Evolutionary conservation across 2,113 vertebrate genomes (phyloP), one percentile per base, ranked within the genome.

Genomic region (Hemicordylus capensis): DNA sequence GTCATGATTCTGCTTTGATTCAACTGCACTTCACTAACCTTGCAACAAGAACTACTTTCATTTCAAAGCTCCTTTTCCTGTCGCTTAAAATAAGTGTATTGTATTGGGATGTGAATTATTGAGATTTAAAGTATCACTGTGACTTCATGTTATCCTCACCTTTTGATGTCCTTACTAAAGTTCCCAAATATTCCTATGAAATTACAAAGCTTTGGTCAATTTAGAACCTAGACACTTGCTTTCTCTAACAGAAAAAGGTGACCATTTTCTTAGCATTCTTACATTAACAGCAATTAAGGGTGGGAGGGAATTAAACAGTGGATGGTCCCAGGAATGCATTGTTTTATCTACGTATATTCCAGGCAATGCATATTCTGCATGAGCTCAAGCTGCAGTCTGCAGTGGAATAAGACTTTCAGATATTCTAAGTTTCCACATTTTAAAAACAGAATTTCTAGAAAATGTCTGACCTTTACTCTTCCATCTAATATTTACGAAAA

Each of bases 171-270:
- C 91, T 87, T 80, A 76, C 88, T 94, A 89, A 94, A 92, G 94
- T 93, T 95, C 93, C 94, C 93, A 91, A 94, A 95, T 95, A 95
- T 93, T 91, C 59, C 34, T 73, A 80, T 94, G 83, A 95, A 95
- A 92, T 95, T 90, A 89, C 73, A 74, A 91, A 92, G 87, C 87
- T 93, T 94, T 92, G 86, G 88, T 83, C 83, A 80, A 8, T 67
- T 70, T 76, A 73, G 48, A 17, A 86, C 31, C 24, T 70, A 58
- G 31, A 44, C 3, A 59, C 48, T 61, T 64, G 28, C 54, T 14
- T 24, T 54, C 11, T n/a, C 61, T 51, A 12, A 24, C 78, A 80
- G 46, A 69, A 81, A 80, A 39, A 80, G 61, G 7, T 86, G 88
- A 77, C 3, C 48, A 31, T 51, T 19, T n/a, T 51, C 3, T 48